phyloP scores from a whole-genome alignment of 2,888 invertebrate species.

The Leptopilina drosophilae region DNA sequence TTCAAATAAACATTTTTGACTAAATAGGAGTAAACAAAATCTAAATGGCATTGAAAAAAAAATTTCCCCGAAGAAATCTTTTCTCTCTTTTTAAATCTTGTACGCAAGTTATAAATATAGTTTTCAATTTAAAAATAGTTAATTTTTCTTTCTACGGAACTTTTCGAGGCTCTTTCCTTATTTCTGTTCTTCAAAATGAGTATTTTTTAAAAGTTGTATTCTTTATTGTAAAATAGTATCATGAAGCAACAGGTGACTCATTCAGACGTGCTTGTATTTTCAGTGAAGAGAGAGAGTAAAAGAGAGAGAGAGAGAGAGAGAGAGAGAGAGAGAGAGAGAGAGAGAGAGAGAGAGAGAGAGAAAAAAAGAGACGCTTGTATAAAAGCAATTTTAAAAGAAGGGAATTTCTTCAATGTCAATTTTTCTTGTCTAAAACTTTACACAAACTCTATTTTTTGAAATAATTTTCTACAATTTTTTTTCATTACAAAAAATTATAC shows the following conservation, averaged over 20 bases:
- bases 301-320: too few species aligned
- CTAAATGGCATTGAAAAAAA: too few species aligned
- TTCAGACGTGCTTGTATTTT: neutral
- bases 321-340: too few species aligned
- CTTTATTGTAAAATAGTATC: slow-evolving; percentile 17
- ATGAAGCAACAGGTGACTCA: slow-evolving; percentile 27
- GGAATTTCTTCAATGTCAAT: neutral
- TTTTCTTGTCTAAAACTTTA: neutral
- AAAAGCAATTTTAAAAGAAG: slow-evolving; percentile 10
- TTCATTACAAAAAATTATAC: neutral
- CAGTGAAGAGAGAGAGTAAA: neutral
- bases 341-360: too few species aligned
- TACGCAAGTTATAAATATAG: too few species aligned
- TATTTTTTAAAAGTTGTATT: neutral
- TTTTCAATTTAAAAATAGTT: too few species aligned
- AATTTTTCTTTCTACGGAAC: neutral
- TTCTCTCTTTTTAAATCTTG: too few species aligned
- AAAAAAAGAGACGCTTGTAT: neutral
- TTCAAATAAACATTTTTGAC: too few species aligned
- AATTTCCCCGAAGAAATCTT: too few species aligned
- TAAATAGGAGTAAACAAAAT: too few species aligned
- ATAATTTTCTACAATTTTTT: slow-evolving; percentile 1
- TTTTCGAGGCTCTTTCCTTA: neutral
- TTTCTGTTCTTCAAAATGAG: neutral
- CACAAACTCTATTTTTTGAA: neutral